These are phyloP conservation scores for Aspidiotus rigidus DNA, from an alignment of 2,888 invertebrate species.

Conservation along the genomic window DNA sequence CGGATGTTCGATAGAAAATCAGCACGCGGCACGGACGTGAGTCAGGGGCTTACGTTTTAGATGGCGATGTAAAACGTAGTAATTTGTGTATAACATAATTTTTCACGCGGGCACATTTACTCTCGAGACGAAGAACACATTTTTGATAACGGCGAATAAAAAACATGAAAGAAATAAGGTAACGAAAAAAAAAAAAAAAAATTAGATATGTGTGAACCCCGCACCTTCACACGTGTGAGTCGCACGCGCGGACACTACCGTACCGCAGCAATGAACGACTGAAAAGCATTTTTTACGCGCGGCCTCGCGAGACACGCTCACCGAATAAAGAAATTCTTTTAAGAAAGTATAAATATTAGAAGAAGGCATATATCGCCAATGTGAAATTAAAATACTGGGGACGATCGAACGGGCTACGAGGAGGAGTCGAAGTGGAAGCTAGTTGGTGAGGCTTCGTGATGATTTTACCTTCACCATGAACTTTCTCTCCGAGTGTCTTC, in stretches of 20 bases:
- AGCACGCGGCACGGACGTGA: constrained; percentile 8
- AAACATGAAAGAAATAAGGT: constrained; percentile 3
- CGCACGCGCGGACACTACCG: constrained; percentile 24
- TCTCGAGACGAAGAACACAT: neutral
- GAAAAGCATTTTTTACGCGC: neutral
- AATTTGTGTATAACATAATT: neutral
- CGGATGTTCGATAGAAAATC: constrained; percentile 7
- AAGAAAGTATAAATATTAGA: constrained; percentile 28
- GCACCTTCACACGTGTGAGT: constrained; percentile 2
- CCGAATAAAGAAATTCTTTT: constrained; percentile 24
- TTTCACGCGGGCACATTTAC: neutral
- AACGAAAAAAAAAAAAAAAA: neutral
- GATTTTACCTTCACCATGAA: constrained; percentile 34
- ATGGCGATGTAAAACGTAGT: constrained; percentile 1
- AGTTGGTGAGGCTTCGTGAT: constrained; percentile 30
- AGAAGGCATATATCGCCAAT: constrained; percentile 7
- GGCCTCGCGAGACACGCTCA: neutral
- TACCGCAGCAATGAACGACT: constrained; percentile 16
- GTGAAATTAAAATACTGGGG: constrained; percentile 27
- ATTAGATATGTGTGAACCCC: neutral
- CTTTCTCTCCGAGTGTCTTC: constrained; percentile 30
- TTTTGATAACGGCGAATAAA: neutral
- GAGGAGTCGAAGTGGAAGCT: constrained; percentile 27
- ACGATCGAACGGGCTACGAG: constrained; percentile 5
- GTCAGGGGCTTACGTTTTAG: constrained; percentile 6